Evolutionary conservation across 2,113 vertebrate genomes (phyloP).

Genomic region (Nothoprocta perdicaria): DNA sequence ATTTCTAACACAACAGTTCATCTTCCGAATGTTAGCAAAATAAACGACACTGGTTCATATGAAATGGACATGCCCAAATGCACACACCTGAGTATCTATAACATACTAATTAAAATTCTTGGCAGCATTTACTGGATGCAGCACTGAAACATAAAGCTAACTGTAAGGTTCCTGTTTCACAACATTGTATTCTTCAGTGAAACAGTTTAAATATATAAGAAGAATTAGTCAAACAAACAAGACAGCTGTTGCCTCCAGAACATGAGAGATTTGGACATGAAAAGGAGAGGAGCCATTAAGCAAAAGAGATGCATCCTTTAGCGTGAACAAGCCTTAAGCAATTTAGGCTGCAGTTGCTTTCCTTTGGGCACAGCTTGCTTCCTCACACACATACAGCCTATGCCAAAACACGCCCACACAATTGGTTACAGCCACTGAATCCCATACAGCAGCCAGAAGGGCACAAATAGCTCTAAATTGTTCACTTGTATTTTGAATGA

Average conservation of each 20-base stretch:
- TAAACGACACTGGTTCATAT: fast-evolving
- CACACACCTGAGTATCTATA: fast-evolving
- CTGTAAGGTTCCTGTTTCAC: not conserved
- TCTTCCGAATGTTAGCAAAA: not conserved
- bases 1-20: not conserved
- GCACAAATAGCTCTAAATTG: not conserved
- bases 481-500: not conserved
- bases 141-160: no score
- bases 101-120: not conserved
- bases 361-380: not conserved
- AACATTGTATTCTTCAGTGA: not conserved
- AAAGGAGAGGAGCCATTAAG: not conserved
- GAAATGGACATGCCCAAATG: not conserved
- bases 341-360: not conserved
- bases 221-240: not conserved
- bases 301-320: not conserved
- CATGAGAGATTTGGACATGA: not conserved
- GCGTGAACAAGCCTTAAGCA: not conserved
- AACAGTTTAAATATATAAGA: not conserved
- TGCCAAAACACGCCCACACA: not conserved
- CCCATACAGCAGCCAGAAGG: not conserved
- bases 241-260: not conserved
- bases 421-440: not conserved
- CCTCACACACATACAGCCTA: not conserved
- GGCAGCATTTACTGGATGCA: not conserved